Evolutionary conservation across 2,797 vertebrate species (phyloP).

Genomic region (Malurus leucopterus): DNA sequence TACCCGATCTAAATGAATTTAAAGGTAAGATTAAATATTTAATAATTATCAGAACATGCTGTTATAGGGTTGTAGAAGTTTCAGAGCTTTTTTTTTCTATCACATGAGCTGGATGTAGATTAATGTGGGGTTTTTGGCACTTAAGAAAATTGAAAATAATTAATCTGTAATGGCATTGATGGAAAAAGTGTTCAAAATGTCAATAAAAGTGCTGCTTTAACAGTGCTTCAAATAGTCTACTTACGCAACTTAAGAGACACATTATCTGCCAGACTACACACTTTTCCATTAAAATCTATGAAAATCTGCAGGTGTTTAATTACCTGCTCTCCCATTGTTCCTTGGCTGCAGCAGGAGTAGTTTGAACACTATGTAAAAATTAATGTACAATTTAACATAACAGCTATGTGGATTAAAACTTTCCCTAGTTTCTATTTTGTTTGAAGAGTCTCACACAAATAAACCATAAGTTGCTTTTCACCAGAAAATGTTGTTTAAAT

Average conservation of each 20-base stretch:
- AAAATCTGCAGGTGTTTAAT: conserved; percentile 62
- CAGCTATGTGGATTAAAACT: conserved; percentile 33
- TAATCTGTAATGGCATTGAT: conserved; percentile 63
- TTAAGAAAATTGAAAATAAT: conserved; percentile 64
- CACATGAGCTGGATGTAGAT: conserved; percentile 19
- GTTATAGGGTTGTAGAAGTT: neutral
- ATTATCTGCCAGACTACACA: conserved; percentile 62
- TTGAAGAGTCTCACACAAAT: neutral
- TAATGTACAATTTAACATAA: conserved; percentile 14
- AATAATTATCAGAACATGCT: neutral
- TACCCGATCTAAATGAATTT: neutral
- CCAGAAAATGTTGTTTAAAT: neutral
- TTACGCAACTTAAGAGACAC: conserved; percentile 50
- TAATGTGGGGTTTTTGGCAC: conserved; percentile 16
- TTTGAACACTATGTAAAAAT: conserved; percentile 24
- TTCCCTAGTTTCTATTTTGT: neutral
- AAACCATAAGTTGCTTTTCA: neutral
- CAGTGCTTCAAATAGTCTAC: conserved; percentile 51
- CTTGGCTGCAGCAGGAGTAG: conserved; percentile 19
- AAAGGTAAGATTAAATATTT: conserved; percentile 31
- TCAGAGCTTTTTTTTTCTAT: conserved; percentile 13
- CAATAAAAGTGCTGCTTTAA: conserved; percentile 58
- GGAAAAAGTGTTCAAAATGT: conserved; percentile 59
- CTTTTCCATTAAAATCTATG: conserved; percentile 56
- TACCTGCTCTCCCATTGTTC: conserved; percentile 50